Percentiles rank a stretch among this genome's conserved stretches.
These are phyloP conservation scores for Tadarida brasiliensis DNA, from an alignment of 2,797 vertebrate genomes.

Conservation along the genomic window DNA sequence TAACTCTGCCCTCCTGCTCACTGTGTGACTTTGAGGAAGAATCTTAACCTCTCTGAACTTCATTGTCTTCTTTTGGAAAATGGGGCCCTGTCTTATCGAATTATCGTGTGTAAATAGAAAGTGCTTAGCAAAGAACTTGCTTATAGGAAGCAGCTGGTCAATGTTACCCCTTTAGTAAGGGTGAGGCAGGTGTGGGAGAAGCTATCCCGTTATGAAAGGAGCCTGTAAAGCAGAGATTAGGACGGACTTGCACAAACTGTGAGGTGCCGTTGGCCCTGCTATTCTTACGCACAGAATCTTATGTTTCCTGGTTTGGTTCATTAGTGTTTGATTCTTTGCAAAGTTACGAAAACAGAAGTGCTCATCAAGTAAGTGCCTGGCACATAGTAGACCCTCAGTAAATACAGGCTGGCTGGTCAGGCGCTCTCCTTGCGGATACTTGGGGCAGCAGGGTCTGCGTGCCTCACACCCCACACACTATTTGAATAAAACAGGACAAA, in stretches of 20 bases:
- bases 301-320: not conserved
- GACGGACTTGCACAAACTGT: not conserved
- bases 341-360: not conserved
- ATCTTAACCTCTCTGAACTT: not conserved
- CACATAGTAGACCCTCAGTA: not conserved
- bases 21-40: not conserved
- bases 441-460: not conserved
- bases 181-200: not conserved
- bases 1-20: not conserved
- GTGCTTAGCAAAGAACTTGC: not conserved
- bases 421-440: not conserved
- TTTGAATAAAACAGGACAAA: not conserved
- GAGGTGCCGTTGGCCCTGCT: not conserved
- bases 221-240: not conserved
- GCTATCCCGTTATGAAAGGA: not conserved
- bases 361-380: not conserved
- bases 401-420: not conserved
- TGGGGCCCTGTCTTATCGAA: not conserved
- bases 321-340: not conserved
- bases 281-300: not conserved
- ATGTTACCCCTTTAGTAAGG: not conserved
- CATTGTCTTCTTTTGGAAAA: not conserved
- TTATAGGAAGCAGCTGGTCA: not conserved
- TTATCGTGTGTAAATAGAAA: not conserved
- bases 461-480: rapidly evolving